Percentiles rank a stretch among this genome's conserved stretches.
These are phyloP conservation scores for Sciurus carolinensis DNA, from an alignment of 2,797 vertebrate species.

Conservation along the genomic window DNA sequence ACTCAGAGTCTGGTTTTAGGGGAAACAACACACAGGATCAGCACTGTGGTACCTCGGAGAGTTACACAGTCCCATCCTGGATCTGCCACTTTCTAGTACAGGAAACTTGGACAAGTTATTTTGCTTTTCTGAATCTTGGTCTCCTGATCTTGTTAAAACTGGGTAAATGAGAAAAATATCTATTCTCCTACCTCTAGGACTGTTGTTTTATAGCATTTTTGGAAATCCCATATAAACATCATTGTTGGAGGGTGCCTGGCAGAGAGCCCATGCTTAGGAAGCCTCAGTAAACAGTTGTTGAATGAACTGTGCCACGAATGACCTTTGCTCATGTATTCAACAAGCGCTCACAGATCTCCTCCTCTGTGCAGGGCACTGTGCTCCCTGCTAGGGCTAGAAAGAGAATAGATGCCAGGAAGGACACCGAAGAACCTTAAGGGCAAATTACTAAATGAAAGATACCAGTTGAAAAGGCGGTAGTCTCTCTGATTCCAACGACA, in stretches of 20 bases:
- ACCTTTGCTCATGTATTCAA: neutral
- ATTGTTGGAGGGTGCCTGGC: neutral
- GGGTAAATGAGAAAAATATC: neutral
- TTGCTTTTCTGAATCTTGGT: neutral
- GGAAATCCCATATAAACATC: neutral
- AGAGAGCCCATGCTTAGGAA: neutral
- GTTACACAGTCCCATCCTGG: neutral
- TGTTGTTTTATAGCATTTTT: neutral
- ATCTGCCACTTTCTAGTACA: neutral
- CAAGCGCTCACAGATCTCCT: neutral
- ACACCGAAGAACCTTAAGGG: too few relatives aligned
- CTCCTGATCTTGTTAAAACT: constrained; percentile 6
- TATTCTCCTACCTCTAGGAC: neutral
- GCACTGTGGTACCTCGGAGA: too few relatives aligned
- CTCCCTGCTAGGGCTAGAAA: neutral
- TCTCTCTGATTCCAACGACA: too few relatives aligned
- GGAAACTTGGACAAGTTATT: neutral
- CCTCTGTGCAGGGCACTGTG: neutral
- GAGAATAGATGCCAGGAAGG: neutral
- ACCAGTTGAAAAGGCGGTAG: too few relatives aligned
- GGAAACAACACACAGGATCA: neutral
- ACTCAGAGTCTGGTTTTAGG: neutral
- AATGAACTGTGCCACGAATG: too few relatives aligned
- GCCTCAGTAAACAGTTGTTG: neutral
- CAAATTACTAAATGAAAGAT: too few relatives aligned